Conservation (phyloP, 2,113 vertebrate genomes). For the Crotophaga sulcirostris region DNA sequence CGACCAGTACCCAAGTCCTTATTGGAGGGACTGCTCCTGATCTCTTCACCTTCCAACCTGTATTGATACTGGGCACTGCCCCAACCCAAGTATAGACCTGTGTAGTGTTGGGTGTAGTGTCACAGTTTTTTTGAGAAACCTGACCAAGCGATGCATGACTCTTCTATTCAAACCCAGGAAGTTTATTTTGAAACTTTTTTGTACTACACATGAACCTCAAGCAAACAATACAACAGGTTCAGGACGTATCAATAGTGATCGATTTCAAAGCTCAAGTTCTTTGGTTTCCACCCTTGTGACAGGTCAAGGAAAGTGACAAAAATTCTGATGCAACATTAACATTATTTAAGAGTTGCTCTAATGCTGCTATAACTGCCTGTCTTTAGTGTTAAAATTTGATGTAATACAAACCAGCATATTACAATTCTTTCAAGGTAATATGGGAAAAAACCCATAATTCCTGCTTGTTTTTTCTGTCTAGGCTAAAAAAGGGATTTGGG, state of each 20-base stretch:
- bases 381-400: neutral
- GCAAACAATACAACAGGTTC: neutral
- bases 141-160: neutral
- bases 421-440: neutral
- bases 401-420: accelerated
- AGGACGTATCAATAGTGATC: neutral
- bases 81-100: neutral
- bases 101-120: accelerated
- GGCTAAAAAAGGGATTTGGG: neutral
- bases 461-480: neutral
- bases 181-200: neutral
- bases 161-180: neutral
- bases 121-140: neutral
- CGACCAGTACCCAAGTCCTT: no score
- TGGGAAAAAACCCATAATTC: neutral
- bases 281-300: neutral
- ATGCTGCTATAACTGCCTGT: neutral
- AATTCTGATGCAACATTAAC: neutral
- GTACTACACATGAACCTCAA: neutral
- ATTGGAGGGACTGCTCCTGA: no score
- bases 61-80: no score
- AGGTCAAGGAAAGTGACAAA: neutral
- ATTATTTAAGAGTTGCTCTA: neutral
- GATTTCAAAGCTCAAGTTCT: accelerated
- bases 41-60: no score